Conservation (phyloP, 2,888 invertebrate genomes). For the Elegia similella region DNA sequence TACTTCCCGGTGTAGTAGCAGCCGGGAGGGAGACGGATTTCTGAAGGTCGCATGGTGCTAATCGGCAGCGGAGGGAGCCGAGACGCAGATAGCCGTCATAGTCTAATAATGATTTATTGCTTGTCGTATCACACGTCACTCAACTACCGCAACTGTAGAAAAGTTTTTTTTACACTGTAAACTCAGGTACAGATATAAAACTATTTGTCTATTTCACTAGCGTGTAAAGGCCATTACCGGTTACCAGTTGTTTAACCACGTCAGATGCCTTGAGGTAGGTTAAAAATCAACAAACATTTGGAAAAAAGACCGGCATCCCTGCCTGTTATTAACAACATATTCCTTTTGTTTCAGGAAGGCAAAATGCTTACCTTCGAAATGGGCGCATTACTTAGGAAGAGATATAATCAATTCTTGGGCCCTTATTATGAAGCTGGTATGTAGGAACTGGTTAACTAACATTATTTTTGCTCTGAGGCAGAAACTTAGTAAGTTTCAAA, state of each 20-base stretch:
- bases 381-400: conserved; percentile 77
- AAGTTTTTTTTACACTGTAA: background rate
- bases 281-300: no score
- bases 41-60: conserved; percentile 62
- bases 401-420: conserved; percentile 77
- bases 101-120: conserved; percentile 75
- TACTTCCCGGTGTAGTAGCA: conserved; percentile 55
- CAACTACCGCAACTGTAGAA: conserved; percentile 14
- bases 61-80: conserved; percentile 62
- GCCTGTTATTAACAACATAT: background rate
- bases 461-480: no score
- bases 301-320: no score
- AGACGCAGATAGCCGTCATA: conserved; percentile 57
- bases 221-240: no score
- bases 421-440: conserved; percentile 66
- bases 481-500: no score
- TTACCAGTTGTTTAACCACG: no score
- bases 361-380: conserved; percentile 79
- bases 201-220: no score
- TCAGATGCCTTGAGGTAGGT: no score
- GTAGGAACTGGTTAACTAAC: background rate
- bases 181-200: background rate
- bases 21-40: conserved; percentile 49
- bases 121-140: conserved; percentile 41
- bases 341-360: conserved; percentile 71